Conservation (phyloP, 2,113 vertebrate species). For the Elgaria multicarinata region DNA sequence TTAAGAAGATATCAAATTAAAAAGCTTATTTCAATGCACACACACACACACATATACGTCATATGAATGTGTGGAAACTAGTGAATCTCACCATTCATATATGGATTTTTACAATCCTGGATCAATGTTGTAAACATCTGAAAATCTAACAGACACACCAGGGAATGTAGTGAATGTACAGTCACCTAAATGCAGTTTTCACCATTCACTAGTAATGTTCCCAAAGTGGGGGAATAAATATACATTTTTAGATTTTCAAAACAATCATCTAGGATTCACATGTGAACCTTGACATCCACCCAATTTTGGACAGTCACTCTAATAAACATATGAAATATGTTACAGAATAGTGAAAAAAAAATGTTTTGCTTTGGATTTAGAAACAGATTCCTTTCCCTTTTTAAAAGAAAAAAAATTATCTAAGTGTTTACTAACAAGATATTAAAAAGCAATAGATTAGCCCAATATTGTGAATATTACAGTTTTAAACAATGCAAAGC, state of each 20-base stretch:
- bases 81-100: neutral
- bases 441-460: slow-evolving; percentile 53
- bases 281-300: neutral
- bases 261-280: neutral
- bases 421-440: slow-evolving; percentile 33
- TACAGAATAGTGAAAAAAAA: slow-evolving; percentile 14
- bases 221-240: neutral
- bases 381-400: slow-evolving; percentile 39
- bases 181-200: neutral
- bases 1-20: slow-evolving; percentile 50
- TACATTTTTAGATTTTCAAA: neutral
- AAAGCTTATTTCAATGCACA: slow-evolving; percentile 22
- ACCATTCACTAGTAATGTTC: neutral
- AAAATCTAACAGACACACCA: neutral
- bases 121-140: neutral
- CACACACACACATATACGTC: neutral
- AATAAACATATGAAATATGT: slow-evolving; percentile 21
- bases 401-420: slow-evolving; percentile 34
- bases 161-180: neutral
- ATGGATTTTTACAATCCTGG: neutral
- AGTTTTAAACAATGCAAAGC: slow-evolving; percentile 15
- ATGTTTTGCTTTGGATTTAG: slow-evolving; percentile 48
- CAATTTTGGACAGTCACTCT: neutral
- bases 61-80: neutral
- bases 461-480: slow-evolving; percentile 36